Conservation (phyloP, 2,113 vertebrate species). For the Colius striatus region DNA sequence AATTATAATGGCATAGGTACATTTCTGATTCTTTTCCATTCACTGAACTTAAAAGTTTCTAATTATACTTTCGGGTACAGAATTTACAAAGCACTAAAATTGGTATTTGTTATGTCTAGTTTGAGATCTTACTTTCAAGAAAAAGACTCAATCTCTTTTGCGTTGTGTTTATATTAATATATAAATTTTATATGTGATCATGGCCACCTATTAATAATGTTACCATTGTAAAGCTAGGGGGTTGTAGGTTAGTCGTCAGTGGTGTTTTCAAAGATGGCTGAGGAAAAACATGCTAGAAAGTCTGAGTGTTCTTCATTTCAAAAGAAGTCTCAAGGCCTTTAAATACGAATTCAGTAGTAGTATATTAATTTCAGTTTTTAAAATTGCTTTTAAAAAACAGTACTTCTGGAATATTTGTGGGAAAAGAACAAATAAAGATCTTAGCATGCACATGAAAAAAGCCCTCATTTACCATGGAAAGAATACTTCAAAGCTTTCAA, state of each 20-base stretch:
- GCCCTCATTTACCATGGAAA: background rate
- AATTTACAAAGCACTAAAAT: background rate
- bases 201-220: background rate
- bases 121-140: background rate
- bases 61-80: background rate
- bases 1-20: background rate
- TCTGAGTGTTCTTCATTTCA: background rate
- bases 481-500: background rate
- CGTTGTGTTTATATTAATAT: background rate
- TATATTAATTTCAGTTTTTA: background rate
- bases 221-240: background rate
- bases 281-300: background rate
- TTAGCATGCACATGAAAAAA: background rate
- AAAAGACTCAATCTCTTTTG: background rate
- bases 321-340: background rate
- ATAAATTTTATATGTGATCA: background rate
- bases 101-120: background rate
- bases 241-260: background rate
- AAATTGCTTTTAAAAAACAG: background rate
- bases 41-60: background rate
- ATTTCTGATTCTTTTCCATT: background rate
- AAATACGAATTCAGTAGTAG: background rate
- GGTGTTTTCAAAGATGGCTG: background rate
- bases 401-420: background rate
- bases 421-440: background rate